Percentiles rank a stretch among this genome's conserved stretches.
Conservation (phyloP, 2,113 vertebrate genomes). For the Hippolais icterina region DNA sequence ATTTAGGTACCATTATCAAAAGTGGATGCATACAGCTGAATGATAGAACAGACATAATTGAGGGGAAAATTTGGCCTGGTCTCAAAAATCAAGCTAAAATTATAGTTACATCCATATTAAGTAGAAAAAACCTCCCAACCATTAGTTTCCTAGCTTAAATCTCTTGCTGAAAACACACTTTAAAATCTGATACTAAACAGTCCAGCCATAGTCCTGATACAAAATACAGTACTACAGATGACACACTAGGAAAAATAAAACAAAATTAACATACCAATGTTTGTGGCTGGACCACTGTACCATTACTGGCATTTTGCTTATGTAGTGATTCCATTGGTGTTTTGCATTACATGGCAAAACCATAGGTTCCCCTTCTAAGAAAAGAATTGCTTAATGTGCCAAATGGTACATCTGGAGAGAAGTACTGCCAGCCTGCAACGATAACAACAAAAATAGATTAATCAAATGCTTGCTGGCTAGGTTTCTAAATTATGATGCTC, state of each 20-base stretch:
- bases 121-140: not conserved
- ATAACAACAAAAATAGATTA: conserved; percentile 51
- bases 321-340: conserved; percentile 88
- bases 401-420: conserved; percentile 82
- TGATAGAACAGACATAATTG: conserved; percentile 6
- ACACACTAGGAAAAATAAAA: conserved; percentile 79
- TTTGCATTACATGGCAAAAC: conserved; percentile 75
- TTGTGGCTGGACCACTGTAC: conserved; percentile 85
- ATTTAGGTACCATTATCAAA: not conserved
- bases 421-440: conserved; percentile 68
- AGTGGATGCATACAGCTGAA: not conserved
- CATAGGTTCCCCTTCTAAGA: conserved; percentile 69
- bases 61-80: not conserved
- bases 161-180: conserved; percentile 17
- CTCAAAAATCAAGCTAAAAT: conserved; percentile 18
- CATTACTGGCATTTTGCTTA: conserved; percentile 88
- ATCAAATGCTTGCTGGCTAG: conserved; percentile 16
- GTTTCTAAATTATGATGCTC: conserved; percentile 73
- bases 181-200: conserved; percentile 52
- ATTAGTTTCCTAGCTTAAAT: conserved; percentile 1
- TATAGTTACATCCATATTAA: not conserved
- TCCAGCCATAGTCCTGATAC: conserved; percentile 13
- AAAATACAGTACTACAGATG: conserved; percentile 66
- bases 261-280: conserved; percentile 84
- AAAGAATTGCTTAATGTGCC: conserved; percentile 76